Evolutionary conservation across 1,140 invertebrate genomes (phyloP), one percentile per base, ranked within the genome.

Genomic region (Eciton burchellii): DNA sequence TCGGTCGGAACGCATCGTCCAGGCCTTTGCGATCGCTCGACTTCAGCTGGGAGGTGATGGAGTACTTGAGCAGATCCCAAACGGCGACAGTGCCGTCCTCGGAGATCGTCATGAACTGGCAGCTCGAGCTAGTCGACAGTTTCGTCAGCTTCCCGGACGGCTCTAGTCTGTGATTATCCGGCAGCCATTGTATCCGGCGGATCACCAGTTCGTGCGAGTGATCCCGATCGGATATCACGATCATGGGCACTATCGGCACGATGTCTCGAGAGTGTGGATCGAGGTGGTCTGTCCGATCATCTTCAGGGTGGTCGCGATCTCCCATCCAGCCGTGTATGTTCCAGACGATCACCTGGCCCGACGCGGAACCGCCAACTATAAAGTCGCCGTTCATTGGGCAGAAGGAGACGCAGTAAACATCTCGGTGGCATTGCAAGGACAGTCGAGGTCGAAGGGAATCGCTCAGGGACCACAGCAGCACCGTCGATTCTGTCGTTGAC

Each of bases 291-390:
- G 19, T 2, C 11, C 1, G 26, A 57, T 62, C 52, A 19, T 60
- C 54, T 12, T 12, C 60, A 1, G 52, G 45, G 3, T 45, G 1
- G 16, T 57, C 35, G 0, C 29, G 59, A 41, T 43, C 1, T 16
- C 16, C 24, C 14, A 79, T 43, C 11, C 12, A 49, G 16, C 52
- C 49, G 91, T 94, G 95, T 3, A 95, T 93, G 81, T 95, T 94
- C 97, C 97, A 97, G 14, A 97, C 59, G 14, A 97, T 90, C 26
- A 97, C 91, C 91, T 96, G 95, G 0, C 97, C 97, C 88, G 95
- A 96, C 4, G 94, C 92, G 56, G 95, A 95, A 14, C 96, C 96
- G 45, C 96, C 97, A 21, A 97, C 88, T 47, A 97, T 82, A 24
- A 97, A 87, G 89, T 96, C 95, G 19, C 94, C 94, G 77, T 96